Conservation (phyloP, 2,888 invertebrate species). For the Drosophila neutralis region DNA sequence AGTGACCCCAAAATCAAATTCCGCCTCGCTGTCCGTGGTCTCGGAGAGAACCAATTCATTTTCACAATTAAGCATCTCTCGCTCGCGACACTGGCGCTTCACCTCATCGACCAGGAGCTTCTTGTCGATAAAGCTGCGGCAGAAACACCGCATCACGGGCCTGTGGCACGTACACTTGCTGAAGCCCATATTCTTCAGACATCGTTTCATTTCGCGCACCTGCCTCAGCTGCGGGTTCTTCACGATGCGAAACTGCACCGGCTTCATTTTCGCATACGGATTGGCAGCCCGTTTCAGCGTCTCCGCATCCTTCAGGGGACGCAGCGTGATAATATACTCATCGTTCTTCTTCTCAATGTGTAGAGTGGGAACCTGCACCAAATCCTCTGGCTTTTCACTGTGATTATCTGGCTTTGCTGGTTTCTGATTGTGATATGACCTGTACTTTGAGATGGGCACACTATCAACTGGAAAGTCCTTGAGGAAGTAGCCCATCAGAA, state of each 20-base stretch:
- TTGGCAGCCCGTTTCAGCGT: conserved; percentile 87
- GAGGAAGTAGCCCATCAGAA: conserved; percentile 83
- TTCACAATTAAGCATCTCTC: conserved; percentile 63
- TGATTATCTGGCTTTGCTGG: conserved; percentile 82
- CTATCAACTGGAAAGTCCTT: conserved; percentile 82
- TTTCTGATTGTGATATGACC: conserved; percentile 62
- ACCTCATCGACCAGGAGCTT: conserved; percentile 86
- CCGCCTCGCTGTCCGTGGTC: conserved; percentile 86
- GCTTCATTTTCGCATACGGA: conserved; percentile 89
- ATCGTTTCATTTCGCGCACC: conserved; percentile 86
- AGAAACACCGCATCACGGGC: conserved; percentile 84
- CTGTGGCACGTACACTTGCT: conserved; percentile 86
- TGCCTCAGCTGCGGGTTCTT: conserved; percentile 86
- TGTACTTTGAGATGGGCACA: conserved; percentile 77
- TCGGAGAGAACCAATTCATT: conserved; percentile 79
- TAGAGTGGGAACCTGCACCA: conserved; percentile 86
- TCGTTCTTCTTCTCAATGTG: conserved; percentile 89
- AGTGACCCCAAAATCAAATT: conserved; percentile 90
- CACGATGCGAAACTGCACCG: conserved; percentile 88
- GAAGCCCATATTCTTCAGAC: conserved; percentile 86
- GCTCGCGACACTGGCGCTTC: conserved; percentile 84
- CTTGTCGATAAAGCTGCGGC: conserved; percentile 83
- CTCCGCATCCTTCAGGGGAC: conserved; percentile 88
- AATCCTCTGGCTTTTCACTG: conserved; percentile 62
- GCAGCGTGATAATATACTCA: conserved; percentile 88